These are phyloP conservation scores for Drosophila mimetica DNA, from an alignment of 2,888 invertebrate species.

Conservation along the genomic window DNA sequence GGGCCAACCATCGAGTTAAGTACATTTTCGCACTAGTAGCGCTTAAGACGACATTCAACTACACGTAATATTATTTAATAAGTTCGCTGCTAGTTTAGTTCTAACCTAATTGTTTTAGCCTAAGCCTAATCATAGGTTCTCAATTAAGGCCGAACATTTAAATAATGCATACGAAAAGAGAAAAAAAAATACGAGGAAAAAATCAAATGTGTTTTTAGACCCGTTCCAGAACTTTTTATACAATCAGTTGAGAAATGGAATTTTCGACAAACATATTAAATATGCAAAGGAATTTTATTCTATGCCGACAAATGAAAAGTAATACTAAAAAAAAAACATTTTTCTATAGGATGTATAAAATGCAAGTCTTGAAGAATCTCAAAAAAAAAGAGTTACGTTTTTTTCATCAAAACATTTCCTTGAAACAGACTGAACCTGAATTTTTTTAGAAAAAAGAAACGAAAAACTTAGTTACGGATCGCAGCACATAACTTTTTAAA, in stretches of 20 bases:
- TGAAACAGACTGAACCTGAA: slow-evolving; percentile 75
- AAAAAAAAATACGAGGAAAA: slow-evolving; percentile 39
- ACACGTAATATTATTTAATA: slow-evolving; percentile 60
- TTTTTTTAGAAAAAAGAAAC: slow-evolving; percentile 48
- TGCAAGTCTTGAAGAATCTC: slow-evolving; percentile 83
- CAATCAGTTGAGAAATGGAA: slow-evolving; percentile 45
- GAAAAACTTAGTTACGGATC: slow-evolving; percentile 46
- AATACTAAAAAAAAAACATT: slow-evolving; percentile 50
- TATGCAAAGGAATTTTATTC: slow-evolving; percentile 50
- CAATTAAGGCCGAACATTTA: slow-evolving; percentile 56
- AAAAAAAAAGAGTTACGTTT: slow-evolving; percentile 67
- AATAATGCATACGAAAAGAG: slow-evolving; percentile 17
- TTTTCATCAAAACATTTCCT: slow-evolving; percentile 72
- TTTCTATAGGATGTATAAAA: slow-evolving; percentile 41
- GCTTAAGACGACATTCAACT: slow-evolving; percentile 70
- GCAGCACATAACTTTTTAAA: slow-evolving; percentile 58
- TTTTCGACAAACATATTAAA: slow-evolving; percentile 51
- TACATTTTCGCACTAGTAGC: slow-evolving; percentile 71
- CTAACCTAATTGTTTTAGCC: slow-evolving; percentile 68
- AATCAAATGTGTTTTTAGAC: slow-evolving; percentile 43
- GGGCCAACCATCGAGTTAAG: slow-evolving; percentile 66
- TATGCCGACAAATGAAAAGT: slow-evolving; percentile 40
- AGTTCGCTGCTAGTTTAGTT: slow-evolving; percentile 71
- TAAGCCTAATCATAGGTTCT: slow-evolving; percentile 60
- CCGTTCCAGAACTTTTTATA: slow-evolving; percentile 60